A percentile compares a stretch with the other conserved stretches of the same genome.
phyloP scores from a whole-genome alignment of 1,140 invertebrate species.

The Drosophila triauraria region DNA sequence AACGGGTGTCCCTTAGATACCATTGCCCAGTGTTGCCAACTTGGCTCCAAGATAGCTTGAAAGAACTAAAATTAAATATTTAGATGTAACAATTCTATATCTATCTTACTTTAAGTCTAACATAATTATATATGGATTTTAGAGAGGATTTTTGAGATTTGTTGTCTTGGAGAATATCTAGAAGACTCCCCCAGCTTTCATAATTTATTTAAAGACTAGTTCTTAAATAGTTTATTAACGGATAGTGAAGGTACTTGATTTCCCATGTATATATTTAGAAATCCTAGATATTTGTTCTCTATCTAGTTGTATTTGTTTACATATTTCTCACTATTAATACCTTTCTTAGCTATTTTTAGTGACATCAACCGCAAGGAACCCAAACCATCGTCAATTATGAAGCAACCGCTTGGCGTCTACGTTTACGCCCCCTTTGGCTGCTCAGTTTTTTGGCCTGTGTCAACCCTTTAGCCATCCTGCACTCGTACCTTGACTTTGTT shows the following conservation, averaged over 20 bases:
- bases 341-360: not conserved
- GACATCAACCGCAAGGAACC: not conserved
- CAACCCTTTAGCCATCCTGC: slow-evolving; percentile 52
- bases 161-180: too few relatives aligned
- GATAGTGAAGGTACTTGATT: not conserved
- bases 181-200: not conserved
- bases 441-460: slow-evolving; percentile 23
- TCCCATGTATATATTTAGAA: not conserved
- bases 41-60: not conserved
- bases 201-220: not conserved
- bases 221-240: too few relatives aligned
- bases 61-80: not conserved
- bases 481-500: slow-evolving; percentile 50
- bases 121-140: not conserved
- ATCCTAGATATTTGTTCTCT: not conserved
- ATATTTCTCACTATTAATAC: not conserved
- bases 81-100: too few relatives aligned
- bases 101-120: too few relatives aligned
- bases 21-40: not conserved
- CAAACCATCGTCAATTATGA: slow-evolving; percentile 17
- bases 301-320: not conserved
- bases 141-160: too few relatives aligned
- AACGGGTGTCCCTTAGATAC: slow-evolving; percentile 3
- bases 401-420: slow-evolving; percentile 30
- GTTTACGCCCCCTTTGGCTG: slow-evolving; percentile 69